Evolutionary conservation across 2,888 invertebrate species (phyloP).

Genomic region (Drosophila histrio): DNA sequence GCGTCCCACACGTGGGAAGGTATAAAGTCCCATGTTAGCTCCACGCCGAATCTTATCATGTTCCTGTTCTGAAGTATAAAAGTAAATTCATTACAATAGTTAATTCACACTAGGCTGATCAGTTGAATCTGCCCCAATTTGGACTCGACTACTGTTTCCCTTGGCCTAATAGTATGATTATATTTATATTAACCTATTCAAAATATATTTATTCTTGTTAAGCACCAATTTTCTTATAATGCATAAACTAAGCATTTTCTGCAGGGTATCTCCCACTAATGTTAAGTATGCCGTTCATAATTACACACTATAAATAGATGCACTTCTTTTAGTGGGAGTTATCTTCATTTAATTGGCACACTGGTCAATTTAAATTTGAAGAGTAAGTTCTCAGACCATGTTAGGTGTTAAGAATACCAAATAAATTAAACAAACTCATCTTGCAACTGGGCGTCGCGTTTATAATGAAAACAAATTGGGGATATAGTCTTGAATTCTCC

Average conservation of each 20-base stretch:
- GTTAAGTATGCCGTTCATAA: no score
- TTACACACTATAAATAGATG: neutral
- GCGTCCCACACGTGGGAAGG: constrained; percentile 87
- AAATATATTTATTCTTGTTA: no score
- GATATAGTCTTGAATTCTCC: neutral
- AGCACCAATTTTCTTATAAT: no score
- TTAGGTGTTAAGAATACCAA: neutral
- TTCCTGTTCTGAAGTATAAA: constrained; percentile 67
- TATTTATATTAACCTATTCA: no score
- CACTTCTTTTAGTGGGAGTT: no score
- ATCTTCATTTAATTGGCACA: neutral
- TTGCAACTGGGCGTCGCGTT: constrained; percentile 1
- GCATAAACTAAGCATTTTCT: no score
- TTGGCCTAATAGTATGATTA: no score
- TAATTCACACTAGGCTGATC: no score
- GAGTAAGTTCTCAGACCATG: neutral
- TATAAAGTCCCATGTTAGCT: constrained; percentile 86
- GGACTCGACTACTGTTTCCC: no score
- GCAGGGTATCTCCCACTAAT: no score
- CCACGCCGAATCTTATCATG: constrained; percentile 84
- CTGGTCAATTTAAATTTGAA: neutral
- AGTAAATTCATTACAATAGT: no score
- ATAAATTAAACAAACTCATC: neutral
- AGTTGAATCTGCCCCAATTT: no score
- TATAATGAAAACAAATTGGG: constrained; percentile 46